Evolutionary conservation across 2,888 invertebrate species (phyloP), one percentile per base, ranked within the genome.

Genomic region (Antheraea assamensis): DNA sequence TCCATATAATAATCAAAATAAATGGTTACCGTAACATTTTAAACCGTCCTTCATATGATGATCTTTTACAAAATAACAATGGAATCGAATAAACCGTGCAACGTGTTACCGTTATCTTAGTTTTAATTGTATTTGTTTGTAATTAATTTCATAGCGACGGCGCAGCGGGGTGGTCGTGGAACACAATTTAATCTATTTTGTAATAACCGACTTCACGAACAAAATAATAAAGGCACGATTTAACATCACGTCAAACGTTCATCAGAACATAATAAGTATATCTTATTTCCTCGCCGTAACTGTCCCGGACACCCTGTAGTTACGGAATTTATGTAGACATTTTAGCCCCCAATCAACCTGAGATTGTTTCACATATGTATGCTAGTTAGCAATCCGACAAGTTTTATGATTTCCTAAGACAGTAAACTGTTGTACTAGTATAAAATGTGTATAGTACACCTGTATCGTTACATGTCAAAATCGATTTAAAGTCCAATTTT

Each of bases 161-260:
- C 15, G 35, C 24, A 35, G 58, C 58, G n/a, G 58, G 24, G 58
- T 58, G n/a, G 68, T 68, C 68, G 21, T 68, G 35, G 21, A 68
- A 35, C n/a, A 24, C 19, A 68, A 21, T 35, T 68, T 68, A 68
- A 68, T 68, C 68, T 68, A 35, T 31, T 68, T 31, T 35, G 7
- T 68, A 35, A 68, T 30, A 66, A 31, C 31, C 64, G 27, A 66
- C 64, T 68, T 68, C 68, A 68, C 35, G 31, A 42, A 58, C 76
- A 71, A 79, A 83, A 82, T 81, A 81, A 82, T 80, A 74, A 76
- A 81, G 73, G 77, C 85, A 83, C 83, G 83, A 83, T 76, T 78
- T 75, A 73, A 77, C 76, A 75, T 83, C 85, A 86, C 85, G 86
- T 83, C 80, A 80, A 77, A 79, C 82, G 85, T 87, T 82, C 82